phyloP scores from a whole-genome alignment of 2,888 invertebrate genomes.

The Venusia cambrica region DNA sequence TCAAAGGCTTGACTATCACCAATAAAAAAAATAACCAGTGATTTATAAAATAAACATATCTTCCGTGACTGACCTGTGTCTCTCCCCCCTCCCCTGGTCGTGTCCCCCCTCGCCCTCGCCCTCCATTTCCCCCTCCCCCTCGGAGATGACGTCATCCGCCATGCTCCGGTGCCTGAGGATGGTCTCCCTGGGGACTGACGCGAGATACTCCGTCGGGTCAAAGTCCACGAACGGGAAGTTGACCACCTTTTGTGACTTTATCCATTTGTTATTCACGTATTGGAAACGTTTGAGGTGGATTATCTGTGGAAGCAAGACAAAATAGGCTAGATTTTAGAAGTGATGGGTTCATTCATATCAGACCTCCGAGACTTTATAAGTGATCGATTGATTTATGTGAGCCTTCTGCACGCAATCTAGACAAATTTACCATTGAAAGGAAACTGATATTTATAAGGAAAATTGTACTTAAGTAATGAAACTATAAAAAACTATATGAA shows the following conservation, averaged over 20 bases:
- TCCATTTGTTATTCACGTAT: constrained; percentile 94
- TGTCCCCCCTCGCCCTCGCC: constrained; percentile 33
- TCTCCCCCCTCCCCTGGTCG: constrained; percentile 10
- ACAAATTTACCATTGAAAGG: too few species aligned
- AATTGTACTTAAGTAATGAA: too few species aligned
- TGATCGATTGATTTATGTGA: too few species aligned
- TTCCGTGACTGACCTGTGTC: constrained; percentile 8
- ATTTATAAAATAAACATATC: background rate
- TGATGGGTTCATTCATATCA: too few species aligned
- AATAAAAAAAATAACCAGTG: too few species aligned
- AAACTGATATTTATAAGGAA: too few species aligned
- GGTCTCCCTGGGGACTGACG: constrained; percentile 89
- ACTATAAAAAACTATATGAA: too few species aligned
- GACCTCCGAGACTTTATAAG: too few species aligned
- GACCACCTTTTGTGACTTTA: constrained; percentile 96
- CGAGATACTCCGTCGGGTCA: constrained; percentile 92
- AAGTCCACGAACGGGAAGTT: constrained; percentile 93
- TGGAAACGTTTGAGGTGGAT: constrained; percentile 96
- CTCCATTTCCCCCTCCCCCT: constrained; percentile 51
- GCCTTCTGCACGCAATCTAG: too few species aligned
- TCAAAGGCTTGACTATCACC: too few species aligned
- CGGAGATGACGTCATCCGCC: constrained; percentile 42
- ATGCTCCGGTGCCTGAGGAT: constrained; percentile 83
- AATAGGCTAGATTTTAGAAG: too few species aligned
- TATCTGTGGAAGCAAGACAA: constrained; percentile 81